These are phyloP conservation scores for Darevskia nairensis DNA, from an alignment of 2,797 vertebrate genomes.

Conservation along the genomic window DNA sequence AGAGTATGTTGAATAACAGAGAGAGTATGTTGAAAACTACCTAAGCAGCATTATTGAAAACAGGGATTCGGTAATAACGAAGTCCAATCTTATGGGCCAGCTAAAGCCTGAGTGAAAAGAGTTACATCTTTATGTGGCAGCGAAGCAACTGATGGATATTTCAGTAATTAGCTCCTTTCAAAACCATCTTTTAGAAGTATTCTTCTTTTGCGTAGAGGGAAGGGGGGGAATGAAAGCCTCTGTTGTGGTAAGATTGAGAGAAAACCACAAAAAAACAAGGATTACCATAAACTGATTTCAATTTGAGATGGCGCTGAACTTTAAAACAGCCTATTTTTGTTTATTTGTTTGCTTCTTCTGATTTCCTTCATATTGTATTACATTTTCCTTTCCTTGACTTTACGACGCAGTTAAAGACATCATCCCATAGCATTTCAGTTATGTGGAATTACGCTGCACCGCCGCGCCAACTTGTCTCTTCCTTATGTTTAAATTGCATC, in stretches of 20 bases:
- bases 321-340: background rate
- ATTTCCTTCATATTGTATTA: background rate
- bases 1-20: too few relatives aligned
- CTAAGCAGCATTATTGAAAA: too few relatives aligned
- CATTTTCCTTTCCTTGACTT: background rate
- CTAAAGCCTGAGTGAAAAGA: too few relatives aligned
- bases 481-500: background rate
- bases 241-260: background rate
- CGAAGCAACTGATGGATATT: background rate
- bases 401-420: background rate
- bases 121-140: too few relatives aligned
- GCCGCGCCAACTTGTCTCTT: background rate
- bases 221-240: background rate
- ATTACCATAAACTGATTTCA: conserved; percentile 36
- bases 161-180: conserved; percentile 32
- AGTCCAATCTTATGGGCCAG: too few relatives aligned
- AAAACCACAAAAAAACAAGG: background rate
- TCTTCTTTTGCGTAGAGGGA: background rate
- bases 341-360: background rate
- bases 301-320: conserved; percentile 26
- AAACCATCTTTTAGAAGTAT: conserved; percentile 15
- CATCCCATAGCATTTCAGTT: background rate
- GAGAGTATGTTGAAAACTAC: too few relatives aligned
- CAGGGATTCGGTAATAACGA: too few relatives aligned
- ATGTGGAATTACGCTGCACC: background rate